Evolutionary conservation across 2,888 invertebrate species (phyloP).

Genomic region (Lycia hirtaria): DNA sequence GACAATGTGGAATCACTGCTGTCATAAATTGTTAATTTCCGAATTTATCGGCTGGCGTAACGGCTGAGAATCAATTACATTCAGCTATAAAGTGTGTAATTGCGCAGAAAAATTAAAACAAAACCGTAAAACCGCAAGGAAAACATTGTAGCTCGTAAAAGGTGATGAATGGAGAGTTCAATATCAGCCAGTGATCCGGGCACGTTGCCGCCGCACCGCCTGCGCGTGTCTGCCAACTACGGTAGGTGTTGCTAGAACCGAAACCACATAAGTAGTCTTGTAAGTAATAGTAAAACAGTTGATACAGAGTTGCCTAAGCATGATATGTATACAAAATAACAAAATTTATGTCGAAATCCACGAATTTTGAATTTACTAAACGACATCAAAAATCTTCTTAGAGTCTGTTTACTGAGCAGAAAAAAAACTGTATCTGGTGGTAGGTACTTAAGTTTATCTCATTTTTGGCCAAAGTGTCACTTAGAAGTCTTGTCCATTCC

Average conservation of each 20-base stretch:
- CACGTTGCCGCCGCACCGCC: conserved; percentile 35
- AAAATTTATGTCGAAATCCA: too few species aligned
- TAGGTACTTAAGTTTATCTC: too few species aligned
- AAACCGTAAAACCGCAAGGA: conserved; percentile 76
- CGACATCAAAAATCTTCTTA: too few species aligned
- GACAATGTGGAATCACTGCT: not conserved
- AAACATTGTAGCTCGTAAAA: conserved; percentile 71
- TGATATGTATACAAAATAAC: too few species aligned
- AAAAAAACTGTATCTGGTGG: too few species aligned
- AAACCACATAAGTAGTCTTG: too few species aligned
- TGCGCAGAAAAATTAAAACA: conserved; percentile 72
- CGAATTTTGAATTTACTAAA: too few species aligned
- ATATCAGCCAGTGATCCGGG: conserved; percentile 67
- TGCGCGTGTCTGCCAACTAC: conserved; percentile 16
- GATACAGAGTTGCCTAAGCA: too few species aligned
- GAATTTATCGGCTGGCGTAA: not conserved
- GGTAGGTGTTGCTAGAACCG: conserved; percentile 4
- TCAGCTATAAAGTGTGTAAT: conserved; percentile 64
- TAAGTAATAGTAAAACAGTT: too few species aligned
- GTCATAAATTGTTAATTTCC: conserved; percentile 3
- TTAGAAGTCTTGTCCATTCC: too few species aligned
- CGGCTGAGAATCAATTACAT: conserved; percentile 57
- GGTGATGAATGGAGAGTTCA: conserved; percentile 79
- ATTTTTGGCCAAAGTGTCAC: too few species aligned
- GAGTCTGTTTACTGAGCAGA: too few species aligned